Conservation (phyloP, 2,797 vertebrate species). For the Channallabes apus region DNA sequence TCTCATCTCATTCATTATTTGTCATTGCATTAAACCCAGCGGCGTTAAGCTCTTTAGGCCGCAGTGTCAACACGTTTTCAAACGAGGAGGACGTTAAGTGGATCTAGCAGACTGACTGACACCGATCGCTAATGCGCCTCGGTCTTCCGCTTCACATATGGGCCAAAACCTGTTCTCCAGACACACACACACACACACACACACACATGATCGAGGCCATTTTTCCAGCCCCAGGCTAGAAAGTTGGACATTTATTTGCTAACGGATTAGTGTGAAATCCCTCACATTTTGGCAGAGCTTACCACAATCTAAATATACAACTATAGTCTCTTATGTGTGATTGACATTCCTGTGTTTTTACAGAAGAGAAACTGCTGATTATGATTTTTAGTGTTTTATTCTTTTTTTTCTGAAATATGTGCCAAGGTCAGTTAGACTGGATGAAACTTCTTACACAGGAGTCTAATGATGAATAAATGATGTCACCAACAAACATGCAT, state of each 20-base stretch:
- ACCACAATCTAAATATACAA: slow-evolving; percentile 24
- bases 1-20: slow-evolving; percentile 70
- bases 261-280: slow-evolving; percentile 53
- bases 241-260: slow-evolving; percentile 48
- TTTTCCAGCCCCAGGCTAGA: slow-evolving; percentile 40
- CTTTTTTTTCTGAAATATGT: background rate
- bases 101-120: slow-evolving; percentile 64
- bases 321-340: slow-evolving; percentile 32
- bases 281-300: slow-evolving; percentile 48
- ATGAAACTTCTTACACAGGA: background rate
- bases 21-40: slow-evolving; percentile 72
- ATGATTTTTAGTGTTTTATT: background rate
- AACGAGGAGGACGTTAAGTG: slow-evolving; percentile 73
- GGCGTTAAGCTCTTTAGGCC: slow-evolving; percentile 74
- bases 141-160: slow-evolving; percentile 73
- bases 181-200: slow-evolving; percentile 40
- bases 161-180: slow-evolving; percentile 63
- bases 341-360: slow-evolving; percentile 23
- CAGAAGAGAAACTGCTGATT: background rate
- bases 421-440: background rate
- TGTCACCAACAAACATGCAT: background rate
- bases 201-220: slow-evolving; percentile 36
- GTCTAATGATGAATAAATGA: slow-evolving; percentile 28
- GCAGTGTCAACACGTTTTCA: slow-evolving; percentile 74
- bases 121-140: slow-evolving; percentile 69